A percentile compares a stretch with the other conserved stretches of the same genome.
Conservation (phyloP, 2,888 invertebrate species). For the Ochlodes sylvanus region DNA sequence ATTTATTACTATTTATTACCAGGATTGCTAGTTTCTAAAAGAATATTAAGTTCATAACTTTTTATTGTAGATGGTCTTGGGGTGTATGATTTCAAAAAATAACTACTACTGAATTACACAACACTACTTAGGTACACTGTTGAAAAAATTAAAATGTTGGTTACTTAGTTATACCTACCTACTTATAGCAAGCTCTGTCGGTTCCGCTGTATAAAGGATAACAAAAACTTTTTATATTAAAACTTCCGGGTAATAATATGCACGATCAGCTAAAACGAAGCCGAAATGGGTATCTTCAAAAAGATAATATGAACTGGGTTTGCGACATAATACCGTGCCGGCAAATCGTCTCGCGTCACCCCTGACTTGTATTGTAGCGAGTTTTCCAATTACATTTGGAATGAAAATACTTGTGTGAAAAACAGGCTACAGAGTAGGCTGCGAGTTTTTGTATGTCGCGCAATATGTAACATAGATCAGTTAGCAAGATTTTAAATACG, state of each 20-base stretch:
- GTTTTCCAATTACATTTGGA: constrained; percentile 72
- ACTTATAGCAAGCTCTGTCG: too few relatives aligned
- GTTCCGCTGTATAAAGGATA: too few relatives aligned
- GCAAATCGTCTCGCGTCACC: constrained; percentile 61
- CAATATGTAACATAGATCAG: constrained; percentile 3
- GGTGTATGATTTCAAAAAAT: too few relatives aligned
- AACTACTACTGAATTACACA: too few relatives aligned
- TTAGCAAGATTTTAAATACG: constrained; percentile 10
- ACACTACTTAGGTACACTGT: too few relatives aligned
- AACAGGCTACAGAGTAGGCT: constrained; percentile 11
- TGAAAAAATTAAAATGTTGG: too few relatives aligned
- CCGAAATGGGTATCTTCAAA: constrained; percentile 5
- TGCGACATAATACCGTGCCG: constrained; percentile 45
- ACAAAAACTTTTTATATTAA: constrained; percentile 2
- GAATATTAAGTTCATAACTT: too few relatives aligned
- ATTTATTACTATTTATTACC: too few relatives aligned
- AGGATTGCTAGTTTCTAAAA: too few relatives aligned
- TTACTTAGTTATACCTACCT: too few relatives aligned
- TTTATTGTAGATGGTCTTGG: too few relatives aligned
- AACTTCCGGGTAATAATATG: background rate
- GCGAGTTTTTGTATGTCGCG: constrained; percentile 16
- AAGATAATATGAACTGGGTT: constrained; percentile 23
- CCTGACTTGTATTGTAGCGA: constrained; percentile 67
- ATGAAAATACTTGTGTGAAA: constrained; percentile 54
- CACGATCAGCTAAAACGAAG: constrained; percentile 3